Base-by-base conservation (phyloP, 1,140 invertebrate species). In the Acromyrmex heyeri region DNA sequence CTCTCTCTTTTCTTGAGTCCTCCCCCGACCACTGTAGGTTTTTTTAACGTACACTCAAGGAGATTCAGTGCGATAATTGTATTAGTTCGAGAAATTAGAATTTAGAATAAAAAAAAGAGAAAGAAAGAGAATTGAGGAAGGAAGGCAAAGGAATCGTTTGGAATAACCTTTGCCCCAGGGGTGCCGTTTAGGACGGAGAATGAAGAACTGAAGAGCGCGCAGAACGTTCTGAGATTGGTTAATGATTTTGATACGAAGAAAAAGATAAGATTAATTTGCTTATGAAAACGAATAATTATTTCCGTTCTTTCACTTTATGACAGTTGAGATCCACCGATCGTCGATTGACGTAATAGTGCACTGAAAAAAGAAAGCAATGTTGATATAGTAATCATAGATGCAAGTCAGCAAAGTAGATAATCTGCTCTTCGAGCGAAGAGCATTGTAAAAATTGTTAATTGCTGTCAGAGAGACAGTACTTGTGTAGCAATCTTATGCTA, bases 261-360 rank as follows among this genome's bases (percentile, higher is more conserved):
- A 94, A 92, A 92, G 93, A 93, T 94, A 93, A 94, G 91, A 94
- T 94, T 94, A 93, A 94, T 93, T 94, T 94, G 93, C 91, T 91
- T 92, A 86, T 87, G 92, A 93, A 92, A 92, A 92, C 91, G 91
- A 93, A 93, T 93, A 93, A 94, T 93, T 91, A 94, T 30, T 4
- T 30, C 6, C 30, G 30, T 34, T 38, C 24, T 12, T 27, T 18
- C 14, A 79, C 6, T 79, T 79, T 55, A 48, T 27, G 7, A 79
- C 30, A 67, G 27, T 67, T 27, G 48, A 64, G 7, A 38, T 53
- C 2, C 18, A 53, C 16, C 21, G 6, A 53, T 78, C 18, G 3
- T 8, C 50, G 6, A 12, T 14, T 78, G 0, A 24, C 24, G 12
- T 34, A 64, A 65, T 18, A 34, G 3, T 14, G 10, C 16, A 12